These are phyloP conservation scores for Yoshiicerus persimilis DNA, from an alignment of 1,140 invertebrate species.

Conservation along the genomic window DNA sequence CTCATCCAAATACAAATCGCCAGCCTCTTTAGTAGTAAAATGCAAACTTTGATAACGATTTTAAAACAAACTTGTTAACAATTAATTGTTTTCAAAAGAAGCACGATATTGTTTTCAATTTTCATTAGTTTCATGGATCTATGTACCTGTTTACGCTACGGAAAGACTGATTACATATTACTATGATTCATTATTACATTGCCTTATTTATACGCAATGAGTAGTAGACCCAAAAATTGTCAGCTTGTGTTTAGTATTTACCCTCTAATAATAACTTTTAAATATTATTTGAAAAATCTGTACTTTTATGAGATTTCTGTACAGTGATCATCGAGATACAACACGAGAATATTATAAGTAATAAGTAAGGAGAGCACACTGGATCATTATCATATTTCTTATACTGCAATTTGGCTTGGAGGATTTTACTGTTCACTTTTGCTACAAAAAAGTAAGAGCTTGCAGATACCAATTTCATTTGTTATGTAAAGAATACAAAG, in stretches of 20 bases:
- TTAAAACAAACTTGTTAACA: neutral
- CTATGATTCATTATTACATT: too few species aligned
- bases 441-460: neutral
- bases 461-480: neutral
- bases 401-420: neutral
- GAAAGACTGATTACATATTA: neutral
- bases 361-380: neutral
- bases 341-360: neutral
- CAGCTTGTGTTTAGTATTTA: neutral
- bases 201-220: too few species aligned
- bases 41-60: neutral
- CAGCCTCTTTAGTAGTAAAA: neutral
- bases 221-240: neutral
- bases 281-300: neutral
- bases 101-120: too few species aligned
- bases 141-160: neutral
- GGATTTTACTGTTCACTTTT: neutral
- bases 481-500: neutral
- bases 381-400: neutral
- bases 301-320: neutral
- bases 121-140: too few species aligned
- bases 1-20: neutral
- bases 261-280: neutral
- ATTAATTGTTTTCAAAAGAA: neutral
- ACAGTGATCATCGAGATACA: neutral